Conservation (phyloP, 2,888 invertebrate genomes). For the Serripes groenlandicus region DNA sequence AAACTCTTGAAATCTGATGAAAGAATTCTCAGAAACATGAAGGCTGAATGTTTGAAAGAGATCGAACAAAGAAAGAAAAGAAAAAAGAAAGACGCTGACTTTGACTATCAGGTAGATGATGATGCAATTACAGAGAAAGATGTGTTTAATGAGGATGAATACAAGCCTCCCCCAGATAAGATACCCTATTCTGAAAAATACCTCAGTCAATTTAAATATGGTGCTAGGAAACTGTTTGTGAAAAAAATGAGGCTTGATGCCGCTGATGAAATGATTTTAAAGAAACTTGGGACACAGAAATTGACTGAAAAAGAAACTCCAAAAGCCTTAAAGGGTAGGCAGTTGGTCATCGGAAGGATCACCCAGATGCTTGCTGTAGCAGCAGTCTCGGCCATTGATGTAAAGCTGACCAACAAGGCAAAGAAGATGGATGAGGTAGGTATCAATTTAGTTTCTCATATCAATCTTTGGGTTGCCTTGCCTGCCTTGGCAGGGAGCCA, state of each 20-base stretch:
- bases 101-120: conserved; percentile 48
- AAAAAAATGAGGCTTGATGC: conserved; percentile 67
- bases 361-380: conserved; percentile 73
- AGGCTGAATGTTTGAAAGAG: conserved; percentile 74
- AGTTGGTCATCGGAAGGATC: conserved; percentile 52
- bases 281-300: conserved; percentile 78
- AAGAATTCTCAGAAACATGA: conserved; percentile 71
- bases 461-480: no score
- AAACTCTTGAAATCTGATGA: conserved; percentile 77
- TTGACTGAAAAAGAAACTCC: conserved; percentile 15
- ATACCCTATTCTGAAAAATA: conserved; percentile 59
- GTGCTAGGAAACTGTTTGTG: conserved; percentile 65
- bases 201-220: conserved; percentile 64
- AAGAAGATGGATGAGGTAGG: conserved; percentile 42
- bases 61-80: conserved; percentile 76
- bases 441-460: background rate
- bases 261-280: conserved; percentile 73
- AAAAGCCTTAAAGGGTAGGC: background rate
- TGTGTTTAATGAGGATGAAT: conserved; percentile 63
- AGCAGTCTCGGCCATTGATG: conserved; percentile 73
- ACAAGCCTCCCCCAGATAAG: conserved; percentile 52
- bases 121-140: conserved; percentile 54
- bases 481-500: no score
- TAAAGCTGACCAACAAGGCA: conserved; percentile 45
- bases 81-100: conserved; percentile 61